These are phyloP conservation scores for Sycophila texana DNA, from an alignment of 2,888 invertebrate species.

Conservation along the genomic window DNA sequence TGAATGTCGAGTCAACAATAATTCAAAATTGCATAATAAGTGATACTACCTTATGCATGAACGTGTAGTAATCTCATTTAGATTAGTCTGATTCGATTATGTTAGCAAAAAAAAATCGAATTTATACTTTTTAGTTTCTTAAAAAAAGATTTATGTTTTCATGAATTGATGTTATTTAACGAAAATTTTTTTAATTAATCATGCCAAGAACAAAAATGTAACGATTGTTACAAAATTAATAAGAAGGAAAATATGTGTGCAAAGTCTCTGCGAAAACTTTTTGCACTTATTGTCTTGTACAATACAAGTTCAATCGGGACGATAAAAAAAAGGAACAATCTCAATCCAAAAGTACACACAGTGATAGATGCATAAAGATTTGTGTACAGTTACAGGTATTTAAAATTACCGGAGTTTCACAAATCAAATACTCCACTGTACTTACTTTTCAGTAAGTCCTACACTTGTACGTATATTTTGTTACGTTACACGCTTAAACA, in stretches of 20 bases:
- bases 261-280: constrained; percentile 20
- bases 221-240: constrained; percentile 6
- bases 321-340: constrained; percentile 42
- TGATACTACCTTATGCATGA: constrained; percentile 47
- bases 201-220: constrained; percentile 27
- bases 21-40: constrained; percentile 48
- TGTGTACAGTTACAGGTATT: constrained; percentile 41
- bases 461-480: constrained; percentile 57
- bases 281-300: constrained; percentile 31
- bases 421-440: constrained; percentile 43
- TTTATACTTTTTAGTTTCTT: constrained; percentile 1
- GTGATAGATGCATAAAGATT: constrained; percentile 50
- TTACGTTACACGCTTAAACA: constrained; percentile 56
- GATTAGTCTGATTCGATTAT: constrained; percentile 46
- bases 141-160: constrained; percentile 25
- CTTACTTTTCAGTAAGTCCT: constrained; percentile 51
- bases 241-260: constrained; percentile 13
- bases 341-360: constrained; percentile 42
- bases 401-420: constrained; percentile 36
- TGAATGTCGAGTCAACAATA: constrained; percentile 18
- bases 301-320: constrained; percentile 37
- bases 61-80: constrained; percentile 56
- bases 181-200: constrained; percentile 8
- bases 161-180: neutral
- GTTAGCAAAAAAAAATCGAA: constrained; percentile 25